phyloP scores from a whole-genome alignment of 2,113 vertebrate species.

The Corapipo altera region DNA sequence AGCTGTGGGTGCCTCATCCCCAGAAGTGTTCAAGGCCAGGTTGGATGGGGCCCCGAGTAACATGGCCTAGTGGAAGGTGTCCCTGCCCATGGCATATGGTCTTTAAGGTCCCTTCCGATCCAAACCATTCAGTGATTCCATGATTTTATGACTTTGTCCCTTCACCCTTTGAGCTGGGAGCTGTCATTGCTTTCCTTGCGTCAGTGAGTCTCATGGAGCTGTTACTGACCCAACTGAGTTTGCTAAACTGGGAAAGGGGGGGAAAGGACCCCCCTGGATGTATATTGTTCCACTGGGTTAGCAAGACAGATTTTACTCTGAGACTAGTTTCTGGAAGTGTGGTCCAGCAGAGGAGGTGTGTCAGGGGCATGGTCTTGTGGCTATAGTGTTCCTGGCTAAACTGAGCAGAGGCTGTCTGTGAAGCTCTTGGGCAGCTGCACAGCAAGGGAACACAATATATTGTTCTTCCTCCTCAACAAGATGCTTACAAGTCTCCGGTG shows the following conservation, averaged over 20 bases:
- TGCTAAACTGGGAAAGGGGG: neutral
- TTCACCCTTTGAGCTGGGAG: neutral
- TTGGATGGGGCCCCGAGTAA: neutral
- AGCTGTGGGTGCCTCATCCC: neutral
- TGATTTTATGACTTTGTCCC: neutral
- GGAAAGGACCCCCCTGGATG: neutral
- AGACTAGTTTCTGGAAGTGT: neutral
- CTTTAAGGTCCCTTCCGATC: neutral
- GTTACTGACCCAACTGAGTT: neutral
- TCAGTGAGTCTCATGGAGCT: neutral
- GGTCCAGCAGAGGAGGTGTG: neutral
- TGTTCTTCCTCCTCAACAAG: neutral
- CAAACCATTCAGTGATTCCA: neutral
- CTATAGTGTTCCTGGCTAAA: neutral
- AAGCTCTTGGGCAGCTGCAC: neutral
- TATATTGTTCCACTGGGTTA: neutral
- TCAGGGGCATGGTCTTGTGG: fast-evolving
- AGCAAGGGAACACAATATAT: neutral
- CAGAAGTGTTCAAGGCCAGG: neutral
- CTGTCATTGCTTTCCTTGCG: neutral
- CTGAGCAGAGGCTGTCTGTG: neutral
- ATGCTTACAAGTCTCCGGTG: neutral
- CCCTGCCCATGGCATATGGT: neutral
- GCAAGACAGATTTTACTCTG: neutral
- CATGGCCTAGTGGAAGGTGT: neutral